Evolutionary conservation across 2,888 invertebrate genomes (phyloP).

Genomic region (Idaea dimidiata): DNA sequence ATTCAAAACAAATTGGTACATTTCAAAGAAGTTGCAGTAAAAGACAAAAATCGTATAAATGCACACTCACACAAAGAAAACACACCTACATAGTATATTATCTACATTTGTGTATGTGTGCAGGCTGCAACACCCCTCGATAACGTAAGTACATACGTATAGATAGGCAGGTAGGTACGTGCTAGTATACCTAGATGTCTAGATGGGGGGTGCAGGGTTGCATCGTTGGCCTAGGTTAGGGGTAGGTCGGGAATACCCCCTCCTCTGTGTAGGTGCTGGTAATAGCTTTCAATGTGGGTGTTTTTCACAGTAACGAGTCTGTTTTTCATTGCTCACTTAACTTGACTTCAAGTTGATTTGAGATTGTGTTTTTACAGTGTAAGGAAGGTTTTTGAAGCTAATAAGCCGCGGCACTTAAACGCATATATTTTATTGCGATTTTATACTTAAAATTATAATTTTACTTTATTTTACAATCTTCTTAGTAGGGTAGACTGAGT

Average conservation of each 20-base stretch:
- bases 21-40: constrained; percentile 19
- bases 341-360: neutral
- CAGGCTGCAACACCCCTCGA: neutral
- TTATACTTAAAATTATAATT: too few species aligned
- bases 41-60: constrained; percentile 27
- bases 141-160: constrained; percentile 46
- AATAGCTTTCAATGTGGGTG: constrained; percentile 55
- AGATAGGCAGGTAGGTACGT: constrained; percentile 53
- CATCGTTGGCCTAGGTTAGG: constrained; percentile 73
- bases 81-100: constrained; percentile 4
- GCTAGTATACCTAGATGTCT: constrained; percentile 55
- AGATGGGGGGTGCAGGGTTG: constrained; percentile 61
- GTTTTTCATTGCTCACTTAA: constrained; percentile 34
- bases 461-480: too few species aligned
- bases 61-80: constrained; percentile 28
- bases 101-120: constrained; percentile 18
- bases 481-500: too few species aligned
- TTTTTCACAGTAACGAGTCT: constrained; percentile 45
- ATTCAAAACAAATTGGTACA: constrained; percentile 7
- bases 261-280: constrained; percentile 38
- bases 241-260: constrained; percentile 45
- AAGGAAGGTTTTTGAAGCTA: neutral
- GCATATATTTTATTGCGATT: too few species aligned
- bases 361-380: neutral
- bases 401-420: too few species aligned